Conservation (phyloP, 1,140 invertebrate species). For the Drosophila punjabiensis region DNA sequence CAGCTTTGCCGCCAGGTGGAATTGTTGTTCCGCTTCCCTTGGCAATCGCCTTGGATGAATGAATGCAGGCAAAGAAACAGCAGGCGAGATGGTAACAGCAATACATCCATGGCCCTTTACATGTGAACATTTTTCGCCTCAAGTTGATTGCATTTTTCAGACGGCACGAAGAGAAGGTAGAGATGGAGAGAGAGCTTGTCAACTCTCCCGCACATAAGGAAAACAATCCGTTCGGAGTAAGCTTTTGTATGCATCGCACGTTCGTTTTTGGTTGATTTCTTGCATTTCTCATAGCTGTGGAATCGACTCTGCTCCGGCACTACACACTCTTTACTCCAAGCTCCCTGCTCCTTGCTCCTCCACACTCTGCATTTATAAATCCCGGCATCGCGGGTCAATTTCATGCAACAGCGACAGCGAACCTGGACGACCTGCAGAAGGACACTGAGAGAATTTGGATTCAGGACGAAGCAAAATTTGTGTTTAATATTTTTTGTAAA, state of each 20-base stretch:
- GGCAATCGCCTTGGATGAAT: slow-evolving; percentile 49
- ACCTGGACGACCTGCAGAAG: slow-evolving; percentile 38
- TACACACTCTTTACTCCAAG: slow-evolving; percentile 32
- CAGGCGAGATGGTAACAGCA: background rate
- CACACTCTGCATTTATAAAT: slow-evolving; percentile 68
- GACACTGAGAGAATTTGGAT: background rate
- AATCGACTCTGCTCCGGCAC: slow-evolving; percentile 44
- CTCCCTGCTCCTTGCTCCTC: background rate
- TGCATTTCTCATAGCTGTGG: slow-evolving; percentile 75
- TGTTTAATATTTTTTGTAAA: background rate
- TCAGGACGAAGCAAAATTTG: background rate
- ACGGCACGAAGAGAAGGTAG: background rate
- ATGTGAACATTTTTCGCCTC: slow-evolving; percentile 69
- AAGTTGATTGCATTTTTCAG: slow-evolving; percentile 83
- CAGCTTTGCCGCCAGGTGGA: slow-evolving; percentile 28
- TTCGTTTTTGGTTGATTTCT: slow-evolving; percentile 81
- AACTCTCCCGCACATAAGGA: slow-evolving; percentile 63
- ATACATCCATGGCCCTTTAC: slow-evolving; percentile 55
- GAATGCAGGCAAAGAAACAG: slow-evolving; percentile 15
- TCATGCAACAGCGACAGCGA: slow-evolving; percentile 72
- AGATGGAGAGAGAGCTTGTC: slow-evolving; percentile 17
- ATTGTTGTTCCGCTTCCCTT: slow-evolving; percentile 66
- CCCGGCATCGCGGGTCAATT: slow-evolving; percentile 77
- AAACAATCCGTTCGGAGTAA: slow-evolving; percentile 68
- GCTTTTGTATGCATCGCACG: slow-evolving; percentile 81